Base-by-base conservation (phyloP, 2,888 invertebrate species). In the Antheraea yamamai region DNA sequence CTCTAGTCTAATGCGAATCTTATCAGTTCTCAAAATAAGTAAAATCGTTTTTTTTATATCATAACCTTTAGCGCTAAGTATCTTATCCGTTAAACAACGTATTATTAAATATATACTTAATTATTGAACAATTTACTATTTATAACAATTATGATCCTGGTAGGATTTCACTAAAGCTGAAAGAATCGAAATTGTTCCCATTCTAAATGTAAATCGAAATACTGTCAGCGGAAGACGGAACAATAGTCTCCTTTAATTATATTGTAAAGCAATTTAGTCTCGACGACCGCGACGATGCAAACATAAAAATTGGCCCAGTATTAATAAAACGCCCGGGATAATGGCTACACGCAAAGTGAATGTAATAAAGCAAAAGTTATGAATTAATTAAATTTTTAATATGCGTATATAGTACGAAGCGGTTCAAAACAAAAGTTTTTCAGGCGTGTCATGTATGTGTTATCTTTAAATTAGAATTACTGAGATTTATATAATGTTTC, bases 261-360 rank as follows among this genome's bases (percentile, higher is more conserved):
- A 93, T 92, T 92, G 91, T 91, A 90, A 91, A 92, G 90, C 90
- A 91, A 93, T 93, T 93, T 88, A 83, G 87, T 86, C 85, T 82
- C 86, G 84, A 82, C 81, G 80, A 80, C 82, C 85, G 74, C 79
- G 79, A 79, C 81, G 78, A 79, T 79, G 83, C 77, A 82, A 84
- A 88, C 91, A 90, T 90, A 85, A 89, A 89, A 91, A 89, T 90
- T 87, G 85, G 83, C 81, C 80, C 81, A 78, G 85, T 80, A 87
- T 87, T 88, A 88, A 89, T 89, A 88, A 87, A 86, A 88, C 80
- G 80, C 80, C 78, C 75, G 79, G 77, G 80, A 79, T 84, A 87
- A 88, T 86, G 79, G 81, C 77, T 79, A 80, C 78, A 82, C 76
- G 81, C 82, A 82, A 84, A 80, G 77, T 83, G 85, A 84, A 82